Base-by-base conservation (phyloP, 1,140 invertebrate genomes). In the Pararge aegeria region DNA sequence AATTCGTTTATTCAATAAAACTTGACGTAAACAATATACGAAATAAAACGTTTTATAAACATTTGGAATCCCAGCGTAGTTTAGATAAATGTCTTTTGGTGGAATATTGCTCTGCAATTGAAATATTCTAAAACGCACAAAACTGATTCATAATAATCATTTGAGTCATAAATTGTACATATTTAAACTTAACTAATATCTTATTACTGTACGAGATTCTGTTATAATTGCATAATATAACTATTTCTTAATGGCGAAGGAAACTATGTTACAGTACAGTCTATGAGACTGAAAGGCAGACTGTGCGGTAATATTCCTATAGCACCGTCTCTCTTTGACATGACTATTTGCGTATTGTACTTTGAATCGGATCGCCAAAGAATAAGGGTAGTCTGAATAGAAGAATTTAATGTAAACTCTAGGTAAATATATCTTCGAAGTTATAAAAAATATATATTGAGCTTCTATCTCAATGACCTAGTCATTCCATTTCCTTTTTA, bases 381-480 rank as follows among this genome's bases (percentile, higher is more conserved):
- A 21, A 20, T 10, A 13, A 24, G 1, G 44, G 44, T 21, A 12
- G 10, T 5, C n/a, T 9, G 1, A 20, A 46, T 21, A 46, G 20
- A 21, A 46, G 44, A n/a, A 1, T 2, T 46, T 12, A 21, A 46
- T 44, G 29, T 46, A 20, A 30, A 46, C 20, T 13, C 21, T 55
- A 55, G 40, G 16, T 46, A 55, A 55, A 55, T 55, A 55, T 55
- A 46, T 55, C 27, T 27, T 46, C 42, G 16, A 48, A 27, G 53
- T 55, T 55, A 20, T 27, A 49, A 49, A 56, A 42, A 2, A 44
- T 37, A 38, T 24, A 49, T 37, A 56, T 49, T 24, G 42, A 56
- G 40, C 54, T 49, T 49, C 24, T 49, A 49, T 49, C 46, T 49
- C 53, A 19, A 46, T 56, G 55, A 49, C 44, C 54, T 63, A 63